These are phyloP conservation scores for Belgica antarctica DNA, from an alignment of 2,888 invertebrate genomes.

Conservation along the genomic window DNA sequence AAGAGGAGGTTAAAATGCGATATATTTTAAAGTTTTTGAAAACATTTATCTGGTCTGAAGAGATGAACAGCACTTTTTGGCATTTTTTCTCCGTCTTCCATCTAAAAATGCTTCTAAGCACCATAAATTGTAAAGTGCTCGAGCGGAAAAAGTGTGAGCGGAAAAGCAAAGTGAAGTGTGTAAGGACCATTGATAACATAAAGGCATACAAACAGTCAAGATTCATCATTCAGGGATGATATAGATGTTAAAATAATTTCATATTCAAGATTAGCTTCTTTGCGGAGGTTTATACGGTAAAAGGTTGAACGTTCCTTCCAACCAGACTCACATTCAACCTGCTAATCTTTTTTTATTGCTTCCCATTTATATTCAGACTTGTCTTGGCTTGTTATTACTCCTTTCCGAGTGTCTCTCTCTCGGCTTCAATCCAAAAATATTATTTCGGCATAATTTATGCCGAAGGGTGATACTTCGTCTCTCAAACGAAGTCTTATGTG, in stretches of 20 bases:
- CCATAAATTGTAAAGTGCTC: constrained; percentile 9
- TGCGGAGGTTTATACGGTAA: background rate
- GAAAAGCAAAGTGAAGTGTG: too few species aligned
- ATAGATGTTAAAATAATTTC: constrained; percentile 32
- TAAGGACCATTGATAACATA: constrained; percentile 36
- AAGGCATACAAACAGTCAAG: constrained; percentile 35
- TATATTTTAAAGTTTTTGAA: constrained; percentile 28
- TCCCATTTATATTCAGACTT: constrained; percentile 39
- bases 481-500: too few species aligned
- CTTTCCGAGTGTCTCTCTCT: constrained; percentile 10
- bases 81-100: background rate
- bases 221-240: constrained; percentile 28
- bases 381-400: background rate
- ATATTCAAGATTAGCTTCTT: constrained; percentile 41
- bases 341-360: constrained; percentile 43
- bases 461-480: too few species aligned
- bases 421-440: background rate
- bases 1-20: constrained; percentile 12
- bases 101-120: background rate
- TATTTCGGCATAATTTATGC: constrained; percentile 28
- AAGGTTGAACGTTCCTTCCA: constrained; percentile 8
- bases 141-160: background rate
- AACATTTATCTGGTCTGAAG: constrained; percentile 33
- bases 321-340: constrained; percentile 16
- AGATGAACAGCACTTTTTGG: background rate